Conservation (phyloP, 2,888 invertebrate species). For the Fragum whitleyi region DNA sequence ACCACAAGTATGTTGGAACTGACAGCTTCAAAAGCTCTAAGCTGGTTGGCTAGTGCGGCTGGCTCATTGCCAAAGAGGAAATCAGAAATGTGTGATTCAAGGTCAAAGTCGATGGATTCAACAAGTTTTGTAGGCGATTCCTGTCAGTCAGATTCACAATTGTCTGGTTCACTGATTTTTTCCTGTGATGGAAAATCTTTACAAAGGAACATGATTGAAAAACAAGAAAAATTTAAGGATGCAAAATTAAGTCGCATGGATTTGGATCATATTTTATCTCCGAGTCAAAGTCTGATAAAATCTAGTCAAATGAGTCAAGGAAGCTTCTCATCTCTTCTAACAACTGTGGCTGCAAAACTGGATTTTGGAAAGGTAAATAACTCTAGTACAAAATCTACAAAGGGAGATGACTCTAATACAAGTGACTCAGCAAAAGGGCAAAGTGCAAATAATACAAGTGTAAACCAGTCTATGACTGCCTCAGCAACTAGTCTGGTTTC, state of each 20-base stretch:
- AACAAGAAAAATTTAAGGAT: constrained; percentile 48
- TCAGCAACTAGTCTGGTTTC: constrained; percentile 57
- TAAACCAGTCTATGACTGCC: constrained; percentile 54
- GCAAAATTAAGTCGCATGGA: constrained; percentile 58
- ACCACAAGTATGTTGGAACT: constrained; percentile 56
- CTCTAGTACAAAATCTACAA: constrained; percentile 29
- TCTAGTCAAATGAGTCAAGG: constrained; percentile 45
- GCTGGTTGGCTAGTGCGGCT: constrained; percentile 60
- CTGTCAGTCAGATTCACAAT: constrained; percentile 40
- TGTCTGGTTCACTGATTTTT: constrained; percentile 46
- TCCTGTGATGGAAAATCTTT: constrained; percentile 22
- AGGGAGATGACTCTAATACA: constrained; percentile 1
- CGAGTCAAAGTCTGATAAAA: constrained; percentile 50
- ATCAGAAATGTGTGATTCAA: constrained; percentile 25
- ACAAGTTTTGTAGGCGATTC: constrained; percentile 49
- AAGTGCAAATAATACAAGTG: constrained; percentile 22
- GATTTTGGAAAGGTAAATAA: constrained; percentile 37
- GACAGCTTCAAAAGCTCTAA: constrained; percentile 62
- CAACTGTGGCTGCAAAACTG: constrained; percentile 52
- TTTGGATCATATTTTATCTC: constrained; percentile 58
- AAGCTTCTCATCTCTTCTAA: constrained; percentile 53
- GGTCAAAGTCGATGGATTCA: constrained; percentile 50
- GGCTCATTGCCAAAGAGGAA: constrained; percentile 44
- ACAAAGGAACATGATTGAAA: constrained; percentile 30
- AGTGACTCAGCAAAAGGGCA: neutral